Conservation (phyloP, 2,797 vertebrate genomes). For the Xiphophorus birchmanni region DNA sequence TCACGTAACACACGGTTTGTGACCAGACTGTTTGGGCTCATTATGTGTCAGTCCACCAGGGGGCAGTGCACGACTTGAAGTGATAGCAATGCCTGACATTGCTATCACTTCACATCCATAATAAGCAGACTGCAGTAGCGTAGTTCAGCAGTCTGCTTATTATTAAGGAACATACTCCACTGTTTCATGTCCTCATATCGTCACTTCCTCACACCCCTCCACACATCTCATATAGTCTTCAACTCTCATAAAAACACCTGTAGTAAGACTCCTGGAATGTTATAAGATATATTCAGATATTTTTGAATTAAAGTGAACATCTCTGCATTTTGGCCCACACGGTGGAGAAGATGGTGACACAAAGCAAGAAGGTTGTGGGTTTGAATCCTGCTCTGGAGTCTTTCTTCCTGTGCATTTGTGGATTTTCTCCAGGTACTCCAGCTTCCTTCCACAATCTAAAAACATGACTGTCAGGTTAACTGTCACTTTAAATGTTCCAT, state of each 20-base stretch:
- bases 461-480: too few relatives aligned
- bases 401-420: too few relatives aligned
- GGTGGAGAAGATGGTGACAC: not conserved
- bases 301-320: not conserved
- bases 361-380: too few relatives aligned
- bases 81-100: not conserved
- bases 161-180: not conserved
- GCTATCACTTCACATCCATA: too few relatives aligned
- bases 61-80: constrained; percentile 36
- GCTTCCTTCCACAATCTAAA: too few relatives aligned
- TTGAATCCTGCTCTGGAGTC: too few relatives aligned
- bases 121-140: not conserved
- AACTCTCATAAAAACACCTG: not conserved
- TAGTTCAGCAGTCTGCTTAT: not conserved
- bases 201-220: not conserved
- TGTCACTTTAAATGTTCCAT: too few relatives aligned
- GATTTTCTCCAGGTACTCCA: too few relatives aligned
- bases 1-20: not conserved
- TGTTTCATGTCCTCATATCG: not conserved
- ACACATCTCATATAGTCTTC: not conserved
- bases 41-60: constrained; percentile 44
- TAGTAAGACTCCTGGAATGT: not conserved
- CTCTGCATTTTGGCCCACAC: not conserved
- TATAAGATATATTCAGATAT: not conserved
- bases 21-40: not conserved